Percentiles rank a stretch among this genome's conserved stretches.
These are phyloP conservation scores for Listronotus bonariensis DNA, from an alignment of 1,140 invertebrate species.

Conservation along the genomic window DNA sequence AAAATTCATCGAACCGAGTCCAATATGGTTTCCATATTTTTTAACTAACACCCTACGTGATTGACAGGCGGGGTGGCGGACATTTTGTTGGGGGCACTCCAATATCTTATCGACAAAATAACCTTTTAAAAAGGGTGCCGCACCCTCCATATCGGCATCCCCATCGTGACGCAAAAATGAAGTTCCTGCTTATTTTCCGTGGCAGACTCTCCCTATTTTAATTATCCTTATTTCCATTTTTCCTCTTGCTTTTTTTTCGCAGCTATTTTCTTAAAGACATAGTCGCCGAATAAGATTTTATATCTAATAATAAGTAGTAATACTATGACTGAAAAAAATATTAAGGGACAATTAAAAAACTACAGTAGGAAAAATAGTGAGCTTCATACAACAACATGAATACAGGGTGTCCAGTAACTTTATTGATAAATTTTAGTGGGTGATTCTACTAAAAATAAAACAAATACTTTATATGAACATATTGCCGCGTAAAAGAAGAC, in stretches of 20 bases:
- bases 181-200: slow-evolving; percentile 25
- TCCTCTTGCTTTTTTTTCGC: slow-evolving; percentile 23
- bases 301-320: too few relatives aligned
- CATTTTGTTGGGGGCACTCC: slow-evolving; percentile 14
- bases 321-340: too few relatives aligned
- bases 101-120: slow-evolving; percentile 25
- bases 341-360: too few relatives aligned
- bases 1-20: neutral
- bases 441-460: too few relatives aligned
- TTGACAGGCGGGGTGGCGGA: slow-evolving; percentile 11
- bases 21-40: slow-evolving; percentile 17
- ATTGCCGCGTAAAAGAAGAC: too few relatives aligned
- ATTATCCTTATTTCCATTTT: slow-evolving; percentile 43
- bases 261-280: slow-evolving; percentile 19
- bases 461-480: too few relatives aligned
- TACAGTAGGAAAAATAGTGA: too few relatives aligned
- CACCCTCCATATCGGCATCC: slow-evolving; percentile 15
- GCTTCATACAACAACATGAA: too few relatives aligned
- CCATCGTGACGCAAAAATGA: slow-evolving; percentile 21
- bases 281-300: slow-evolving; percentile 4
- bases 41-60: neutral
- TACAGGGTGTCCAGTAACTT: too few relatives aligned
- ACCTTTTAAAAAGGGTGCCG: slow-evolving; percentile 20
- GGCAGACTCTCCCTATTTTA: slow-evolving; percentile 31
- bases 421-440: too few relatives aligned